Base-by-base conservation (phyloP, 2,113 vertebrate species). In the Panthera tigris region DNA sequence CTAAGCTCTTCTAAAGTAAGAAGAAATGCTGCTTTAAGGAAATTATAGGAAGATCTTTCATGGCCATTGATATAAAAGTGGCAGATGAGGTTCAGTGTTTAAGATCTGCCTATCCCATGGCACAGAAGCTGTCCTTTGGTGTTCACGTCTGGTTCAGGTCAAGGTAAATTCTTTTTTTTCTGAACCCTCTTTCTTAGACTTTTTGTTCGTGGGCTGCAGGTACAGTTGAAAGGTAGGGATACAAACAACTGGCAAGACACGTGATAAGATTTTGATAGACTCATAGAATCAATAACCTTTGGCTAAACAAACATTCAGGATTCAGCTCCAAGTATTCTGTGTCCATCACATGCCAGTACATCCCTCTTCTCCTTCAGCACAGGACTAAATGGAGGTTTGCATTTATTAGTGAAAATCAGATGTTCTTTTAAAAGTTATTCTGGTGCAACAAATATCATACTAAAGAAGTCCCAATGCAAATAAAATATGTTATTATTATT, bases 381-480 rank as follows among this genome's bases (percentile, higher is more conserved):
- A 33, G 8, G 45, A 55, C 36, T 66, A 41, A 45, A 33, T 65
- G 39, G 21, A 69, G 21, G 19, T 68, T 97, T 16, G 3, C n/a
- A 76, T 91, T 27, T 52, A 14, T 85, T 80, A 33, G 39, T 82
- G 78, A 95, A 93, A 41, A 79, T 55, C 3, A 29, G 78, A n/a
- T 13, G 5, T 18, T 71, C n/a, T 76, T 78, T 88, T 15, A 73
- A 95, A 82, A 87, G 83, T 92, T 15, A 79, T 61, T 66, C 41
- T 21, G 13, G 65, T 39, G 5, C 27, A 76, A 90, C 3, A 84
- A 90, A 57, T 84, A 74, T 29, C 21, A 91, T 39, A 36, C 2
- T 76, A 90, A 97, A 71, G 27, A 94, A 80, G 83, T 88, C 31
- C 29, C 57, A 89, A 91, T 1, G 10, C 61, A 88, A 95, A 52